Evolutionary conservation across 2,797 vertebrate genomes (phyloP).

Genomic region (Lutjanus campechanus): DNA sequence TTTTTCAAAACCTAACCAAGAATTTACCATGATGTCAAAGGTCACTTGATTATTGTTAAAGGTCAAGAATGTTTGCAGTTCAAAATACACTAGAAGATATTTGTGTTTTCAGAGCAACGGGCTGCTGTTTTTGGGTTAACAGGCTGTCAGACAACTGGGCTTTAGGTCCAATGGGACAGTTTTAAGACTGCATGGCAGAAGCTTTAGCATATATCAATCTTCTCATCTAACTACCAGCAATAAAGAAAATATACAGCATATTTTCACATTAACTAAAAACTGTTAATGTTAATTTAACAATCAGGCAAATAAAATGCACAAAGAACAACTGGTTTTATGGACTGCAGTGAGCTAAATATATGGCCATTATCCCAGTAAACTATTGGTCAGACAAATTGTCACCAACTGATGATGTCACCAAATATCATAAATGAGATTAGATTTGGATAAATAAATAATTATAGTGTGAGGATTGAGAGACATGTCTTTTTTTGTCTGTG

Average conservation of each 20-base stretch:
- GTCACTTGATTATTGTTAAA: no score
- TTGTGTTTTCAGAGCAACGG: no score
- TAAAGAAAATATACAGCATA: neutral
- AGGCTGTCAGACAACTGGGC: no score
- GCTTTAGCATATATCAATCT: neutral
- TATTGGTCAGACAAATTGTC: neutral
- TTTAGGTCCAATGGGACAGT: no score
- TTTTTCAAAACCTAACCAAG: no score
- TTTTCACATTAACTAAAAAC: neutral
- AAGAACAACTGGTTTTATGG: neutral
- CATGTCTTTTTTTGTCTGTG: constrained; percentile 38
- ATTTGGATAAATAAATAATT: constrained; percentile 10
- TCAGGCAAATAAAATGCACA: neutral
- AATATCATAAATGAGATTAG: neutral
- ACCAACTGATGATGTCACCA: neutral
- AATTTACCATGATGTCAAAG: no score
- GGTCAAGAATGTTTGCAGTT: no score
- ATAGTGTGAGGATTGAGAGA: neutral
- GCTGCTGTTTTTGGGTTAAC: no score
- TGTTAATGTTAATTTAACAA: neutral
- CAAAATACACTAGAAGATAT: no score
- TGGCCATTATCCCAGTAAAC: neutral
- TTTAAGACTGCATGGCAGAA: no score
- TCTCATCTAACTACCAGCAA: neutral
- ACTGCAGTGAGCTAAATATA: neutral